These are phyloP conservation scores for Pelecanus crispus DNA, from an alignment of 2,113 vertebrate genomes.

Conservation along the genomic window DNA sequence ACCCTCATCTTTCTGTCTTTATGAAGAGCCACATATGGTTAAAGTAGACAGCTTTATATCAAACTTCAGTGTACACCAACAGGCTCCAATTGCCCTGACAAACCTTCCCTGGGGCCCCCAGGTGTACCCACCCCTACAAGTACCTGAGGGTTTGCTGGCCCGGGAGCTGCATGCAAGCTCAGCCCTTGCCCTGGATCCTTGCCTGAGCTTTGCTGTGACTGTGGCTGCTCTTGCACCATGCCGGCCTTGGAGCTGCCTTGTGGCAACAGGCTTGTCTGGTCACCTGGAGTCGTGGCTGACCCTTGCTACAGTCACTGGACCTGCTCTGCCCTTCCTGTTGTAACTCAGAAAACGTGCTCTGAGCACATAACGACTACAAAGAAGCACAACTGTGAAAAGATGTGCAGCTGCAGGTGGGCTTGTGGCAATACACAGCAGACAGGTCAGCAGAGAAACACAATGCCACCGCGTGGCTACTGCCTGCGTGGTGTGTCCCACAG, in stretches of 20 bases:
- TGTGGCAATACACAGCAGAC: neutral
- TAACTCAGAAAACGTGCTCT: no score
- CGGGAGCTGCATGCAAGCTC: neutral
- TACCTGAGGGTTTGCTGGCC: accelerated
- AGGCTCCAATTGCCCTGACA: neutral
- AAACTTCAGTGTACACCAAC: neutral
- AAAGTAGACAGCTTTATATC: neutral
- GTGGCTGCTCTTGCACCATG: neutral
- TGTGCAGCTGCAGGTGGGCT: neutral
- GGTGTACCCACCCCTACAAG: no score
- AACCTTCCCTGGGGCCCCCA: neutral
- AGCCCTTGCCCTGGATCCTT: neutral
- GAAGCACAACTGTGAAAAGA: neutral
- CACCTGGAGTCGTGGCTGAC: accelerated
- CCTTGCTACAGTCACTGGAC: neutral
- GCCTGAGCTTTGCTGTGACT: neutral
- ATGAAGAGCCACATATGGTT: neutral
- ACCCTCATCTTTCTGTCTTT: neutral
- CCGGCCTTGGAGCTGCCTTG: neutral
- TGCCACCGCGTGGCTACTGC: accelerated
- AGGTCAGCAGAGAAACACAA: neutral
- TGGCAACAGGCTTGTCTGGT: neutral
- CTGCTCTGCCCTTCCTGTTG: neutral
- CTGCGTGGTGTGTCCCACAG: neutral
- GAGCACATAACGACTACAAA: accelerated